phyloP scores from a whole-genome alignment of 2,888 invertebrate species.

The Phaonia tiefii region DNA sequence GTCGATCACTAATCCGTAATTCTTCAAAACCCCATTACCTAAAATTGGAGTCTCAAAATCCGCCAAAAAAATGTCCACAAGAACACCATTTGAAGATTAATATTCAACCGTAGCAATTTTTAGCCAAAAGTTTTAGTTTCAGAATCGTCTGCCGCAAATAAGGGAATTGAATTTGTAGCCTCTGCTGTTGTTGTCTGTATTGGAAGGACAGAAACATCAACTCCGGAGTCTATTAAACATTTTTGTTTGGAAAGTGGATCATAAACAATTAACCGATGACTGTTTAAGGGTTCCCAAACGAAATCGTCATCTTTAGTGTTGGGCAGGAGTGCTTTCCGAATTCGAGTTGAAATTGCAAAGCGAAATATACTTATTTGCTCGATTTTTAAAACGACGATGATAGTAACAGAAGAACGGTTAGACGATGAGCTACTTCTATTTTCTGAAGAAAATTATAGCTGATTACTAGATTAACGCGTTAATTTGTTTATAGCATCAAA shows the following conservation, averaged over 20 bases:
- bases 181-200: not conserved
- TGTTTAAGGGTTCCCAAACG: not conserved
- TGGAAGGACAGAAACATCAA: not conserved
- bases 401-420: not conserved
- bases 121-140: not conserved
- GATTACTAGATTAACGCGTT: not conserved
- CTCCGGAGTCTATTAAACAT: not conserved
- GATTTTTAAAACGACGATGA: not conserved
- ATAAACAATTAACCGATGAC: slow-evolving; percentile 2
- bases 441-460: too few species aligned
- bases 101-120: not conserved
- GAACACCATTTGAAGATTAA: not conserved
- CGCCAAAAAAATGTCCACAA: not conserved
- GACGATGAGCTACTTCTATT: not conserved
- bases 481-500: not conserved
- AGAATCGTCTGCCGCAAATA: not conserved
- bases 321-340: not conserved
- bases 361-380: not conserved
- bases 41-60: slow-evolving; percentile 1
- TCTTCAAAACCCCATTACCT: too few species aligned
- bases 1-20: not conserved
- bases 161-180: not conserved
- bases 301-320: not conserved
- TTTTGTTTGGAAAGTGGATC: too few species aligned
- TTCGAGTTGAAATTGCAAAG: not conserved